A percentile compares a stretch with the other conserved stretches of the same genome.
Conservation (phyloP, 1,140 invertebrate genomes). For the Probaryconus sp. region DNA sequence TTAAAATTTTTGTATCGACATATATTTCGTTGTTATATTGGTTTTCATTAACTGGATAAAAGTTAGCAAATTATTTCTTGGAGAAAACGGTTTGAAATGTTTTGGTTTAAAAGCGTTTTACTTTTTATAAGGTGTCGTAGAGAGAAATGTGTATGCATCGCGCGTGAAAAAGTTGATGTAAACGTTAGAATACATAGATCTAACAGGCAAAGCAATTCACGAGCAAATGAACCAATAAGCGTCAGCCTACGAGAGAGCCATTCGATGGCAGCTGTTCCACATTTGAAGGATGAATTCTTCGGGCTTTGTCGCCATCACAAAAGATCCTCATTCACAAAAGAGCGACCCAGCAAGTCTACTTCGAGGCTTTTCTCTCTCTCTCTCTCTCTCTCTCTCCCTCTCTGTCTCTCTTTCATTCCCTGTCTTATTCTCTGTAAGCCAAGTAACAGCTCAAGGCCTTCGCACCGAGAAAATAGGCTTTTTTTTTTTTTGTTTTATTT, state of each 20-base stretch:
- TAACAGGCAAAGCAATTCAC: constrained; percentile 48
- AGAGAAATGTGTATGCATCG: constrained; percentile 10
- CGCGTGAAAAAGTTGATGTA: constrained; percentile 50
- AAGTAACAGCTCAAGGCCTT: constrained; percentile 46
- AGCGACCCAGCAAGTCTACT: constrained; percentile 57
- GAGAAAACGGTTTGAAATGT: no score
- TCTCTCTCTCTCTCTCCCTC: no score
- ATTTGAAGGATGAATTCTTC: constrained; percentile 77
- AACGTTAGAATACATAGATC: constrained; percentile 44
- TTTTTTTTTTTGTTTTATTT: constrained; percentile 8
- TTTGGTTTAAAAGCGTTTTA: constrained; percentile 1
- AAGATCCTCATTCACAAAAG: constrained; percentile 73
- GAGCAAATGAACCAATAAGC: constrained; percentile 54
- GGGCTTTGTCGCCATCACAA: constrained; percentile 74
- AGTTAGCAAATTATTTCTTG: no score
- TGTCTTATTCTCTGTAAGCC: constrained; percentile 45
- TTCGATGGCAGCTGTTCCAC: constrained; percentile 77
- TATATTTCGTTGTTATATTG: no score
- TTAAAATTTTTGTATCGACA: no score
- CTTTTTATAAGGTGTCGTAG: not conserved
- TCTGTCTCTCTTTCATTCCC: no score
- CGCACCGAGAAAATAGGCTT: constrained; percentile 15
- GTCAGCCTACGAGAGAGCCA: constrained; percentile 61
- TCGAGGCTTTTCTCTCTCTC: constrained; percentile 36
- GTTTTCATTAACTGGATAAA: no score